phyloP scores from a whole-genome alignment of 2,113 vertebrate genomes.

The Channa argus region DNA sequence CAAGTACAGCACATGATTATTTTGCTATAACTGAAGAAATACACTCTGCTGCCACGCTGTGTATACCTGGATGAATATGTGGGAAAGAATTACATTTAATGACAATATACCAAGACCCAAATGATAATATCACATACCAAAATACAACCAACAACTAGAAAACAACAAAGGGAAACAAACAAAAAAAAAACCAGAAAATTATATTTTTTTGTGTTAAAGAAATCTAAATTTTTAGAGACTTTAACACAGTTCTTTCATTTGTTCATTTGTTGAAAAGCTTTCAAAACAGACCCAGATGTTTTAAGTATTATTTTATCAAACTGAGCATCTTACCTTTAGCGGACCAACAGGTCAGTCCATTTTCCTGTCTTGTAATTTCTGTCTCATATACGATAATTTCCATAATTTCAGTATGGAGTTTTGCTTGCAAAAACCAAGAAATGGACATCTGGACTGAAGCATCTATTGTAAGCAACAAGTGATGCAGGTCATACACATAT shows the following conservation, averaged over 20 bases:
- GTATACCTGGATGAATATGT: slow-evolving; percentile 57
- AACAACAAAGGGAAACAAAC: slow-evolving; percentile 16
- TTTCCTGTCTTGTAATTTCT: slow-evolving; percentile 63
- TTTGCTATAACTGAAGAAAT: slow-evolving; percentile 51
- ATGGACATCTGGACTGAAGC: slow-evolving; percentile 57
- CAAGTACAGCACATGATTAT: slow-evolving; percentile 48
- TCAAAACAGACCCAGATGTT: slow-evolving; percentile 46
- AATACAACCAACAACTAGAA: slow-evolving; percentile 68
- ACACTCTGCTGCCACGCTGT: slow-evolving; percentile 58
- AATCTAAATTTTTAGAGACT: slow-evolving; percentile 55
- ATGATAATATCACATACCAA: slow-evolving; percentile 69
- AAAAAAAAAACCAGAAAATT: slow-evolving; percentile 54
- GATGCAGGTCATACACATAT: slow-evolving; percentile 46
- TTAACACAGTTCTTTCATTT: slow-evolving; percentile 45
- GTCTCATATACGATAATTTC: slow-evolving; percentile 57
- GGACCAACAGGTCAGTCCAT: slow-evolving; percentile 68
- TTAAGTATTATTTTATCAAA: slow-evolving; percentile 66
- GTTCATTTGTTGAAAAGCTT: slow-evolving; percentile 59
- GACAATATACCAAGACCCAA: slow-evolving; percentile 70
- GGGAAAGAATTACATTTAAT: slow-evolving; percentile 64
- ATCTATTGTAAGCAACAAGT: slow-evolving; percentile 48
- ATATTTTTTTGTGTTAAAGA: slow-evolving; percentile 59
- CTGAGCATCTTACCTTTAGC: slow-evolving; percentile 73
- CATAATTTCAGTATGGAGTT: slow-evolving; percentile 53
- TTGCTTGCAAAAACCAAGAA: slow-evolving; percentile 50